A percentile compares a stretch with the other conserved stretches of the same genome.
phyloP scores from a whole-genome alignment of 2,888 invertebrate species.

The Andrena minutula region DNA sequence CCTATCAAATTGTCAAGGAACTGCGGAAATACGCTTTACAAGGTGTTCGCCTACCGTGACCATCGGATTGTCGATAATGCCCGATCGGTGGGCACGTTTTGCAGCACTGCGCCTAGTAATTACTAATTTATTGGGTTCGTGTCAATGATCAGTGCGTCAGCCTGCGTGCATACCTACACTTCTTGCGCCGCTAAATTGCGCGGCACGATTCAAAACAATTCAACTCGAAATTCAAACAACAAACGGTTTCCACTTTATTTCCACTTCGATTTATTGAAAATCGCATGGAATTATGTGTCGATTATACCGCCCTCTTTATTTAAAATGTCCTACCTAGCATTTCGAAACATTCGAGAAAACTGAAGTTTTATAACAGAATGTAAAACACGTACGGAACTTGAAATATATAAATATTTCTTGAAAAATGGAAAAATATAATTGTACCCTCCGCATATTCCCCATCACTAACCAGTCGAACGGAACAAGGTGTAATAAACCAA shows the following conservation, averaged over 20 bases:
- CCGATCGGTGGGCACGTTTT: conserved; percentile 58
- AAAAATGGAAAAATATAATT: too few species aligned
- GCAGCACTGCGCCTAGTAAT: conserved; percentile 59
- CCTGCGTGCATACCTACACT: neutral
- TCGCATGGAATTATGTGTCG: too few species aligned
- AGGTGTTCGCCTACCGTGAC: conserved; percentile 79
- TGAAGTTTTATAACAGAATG: too few species aligned
- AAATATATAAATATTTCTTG: too few species aligned
- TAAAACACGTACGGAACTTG: too few species aligned
- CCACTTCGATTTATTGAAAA: too few species aligned
- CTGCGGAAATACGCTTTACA: conserved; percentile 63
- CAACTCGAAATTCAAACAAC: neutral
- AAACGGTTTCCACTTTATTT: neutral
- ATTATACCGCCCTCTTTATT: too few species aligned
- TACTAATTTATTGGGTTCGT: conserved; percentile 72
- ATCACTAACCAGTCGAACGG: neutral
- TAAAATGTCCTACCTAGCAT: too few species aligned
- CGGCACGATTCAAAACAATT: conserved; percentile 34
- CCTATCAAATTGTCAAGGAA: conserved; percentile 46
- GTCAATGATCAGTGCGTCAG: conserved; percentile 68
- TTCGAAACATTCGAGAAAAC: too few species aligned
- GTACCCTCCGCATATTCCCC: too few species aligned
- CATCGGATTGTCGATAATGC: conserved; percentile 65
- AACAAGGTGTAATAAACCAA: conserved; percentile 20
- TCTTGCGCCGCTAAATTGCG: conserved; percentile 22